Percentiles rank a stretch among this genome's conserved stretches.
Evolutionary conservation across 2,797 vertebrate genomes (phyloP).

Genomic region (Euphonia xanthogaster): DNA sequence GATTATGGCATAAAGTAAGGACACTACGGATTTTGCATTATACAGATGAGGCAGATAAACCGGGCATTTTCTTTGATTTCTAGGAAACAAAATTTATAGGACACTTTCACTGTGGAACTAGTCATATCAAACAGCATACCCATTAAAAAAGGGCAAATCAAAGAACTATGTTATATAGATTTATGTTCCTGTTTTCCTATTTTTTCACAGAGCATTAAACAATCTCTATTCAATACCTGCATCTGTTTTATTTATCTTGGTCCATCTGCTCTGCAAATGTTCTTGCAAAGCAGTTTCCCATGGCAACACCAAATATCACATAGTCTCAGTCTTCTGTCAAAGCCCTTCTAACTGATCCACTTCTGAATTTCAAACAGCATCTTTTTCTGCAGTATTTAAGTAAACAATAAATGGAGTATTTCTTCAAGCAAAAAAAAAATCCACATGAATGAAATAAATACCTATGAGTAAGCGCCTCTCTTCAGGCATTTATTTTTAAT

Average conservation of each 20-base stretch:
- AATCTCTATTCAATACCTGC: constrained; percentile 60
- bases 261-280: constrained; percentile 72
- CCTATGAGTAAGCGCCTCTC: fast-evolving
- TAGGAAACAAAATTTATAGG: background rate
- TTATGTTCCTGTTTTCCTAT: background rate
- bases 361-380: constrained; percentile 1
- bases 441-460: background rate
- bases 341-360: constrained; percentile 22
- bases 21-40: background rate
- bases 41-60: background rate
- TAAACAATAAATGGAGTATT: background rate
- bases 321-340: background rate
- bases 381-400: background rate
- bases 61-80: background rate
- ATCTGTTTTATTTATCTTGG: constrained; percentile 66
- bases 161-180: background rate
- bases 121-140: background rate
- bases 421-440: background rate
- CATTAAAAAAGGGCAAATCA: background rate
- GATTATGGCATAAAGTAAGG: background rate
- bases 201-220: constrained; percentile 58
- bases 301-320: constrained; percentile 68
- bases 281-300: constrained; percentile 70
- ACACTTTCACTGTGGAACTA: background rate
- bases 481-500: background rate